Base-by-base conservation (phyloP, 2,888 invertebrate genomes). In the Odiellus spinosus region DNA sequence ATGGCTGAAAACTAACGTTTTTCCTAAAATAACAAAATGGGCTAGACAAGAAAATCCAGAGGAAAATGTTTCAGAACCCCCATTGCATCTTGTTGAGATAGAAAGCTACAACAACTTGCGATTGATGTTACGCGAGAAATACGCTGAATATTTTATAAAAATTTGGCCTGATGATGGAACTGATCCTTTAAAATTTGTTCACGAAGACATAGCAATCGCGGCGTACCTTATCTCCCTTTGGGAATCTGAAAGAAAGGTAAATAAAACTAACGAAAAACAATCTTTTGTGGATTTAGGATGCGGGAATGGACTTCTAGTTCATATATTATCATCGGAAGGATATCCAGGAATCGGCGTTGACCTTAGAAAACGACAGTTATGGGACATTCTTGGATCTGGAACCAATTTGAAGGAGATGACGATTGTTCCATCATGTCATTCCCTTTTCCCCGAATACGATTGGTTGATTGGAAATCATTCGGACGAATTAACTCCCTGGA, bases 381-480 rank as follows among this genome's bases (percentile, higher is more conserved):
- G 96, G 96, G 75, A 81, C 53, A 67, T 76, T 47, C 91, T 61
- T 60, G 64, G 61, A 5, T 56, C 68, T 39, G 69, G 71, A 46
- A 76, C 79, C 2, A 67, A 69, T 51, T 69, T 90, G 44, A 69
- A 79, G 47, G 52, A 54, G 49, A 47, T 17, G 39, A 40, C 61
- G 1, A 55, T 87, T 46, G 73, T 73, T 48, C 84, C 84, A 42
- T 78, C 78, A 10, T 74, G 77, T 52, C 63, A 73, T 44, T 72
- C 72, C 51, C 61, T 75, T 39, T 85, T 81, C 60, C 75, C 79
- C 8, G 73, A 78, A n/a, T 73, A 73, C 21, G 82, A 88, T 61
- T 93, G 93, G 91, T 69, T 98, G 44, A 90, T 98, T 63, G 98
- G 96, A 44, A 98, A 98, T 68, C 98, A 98, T 71, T 91, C 93